Evolutionary conservation across 64 coral and sea anemone species (phyloP).

Genomic region (Pocillopora damicornis): DNA sequence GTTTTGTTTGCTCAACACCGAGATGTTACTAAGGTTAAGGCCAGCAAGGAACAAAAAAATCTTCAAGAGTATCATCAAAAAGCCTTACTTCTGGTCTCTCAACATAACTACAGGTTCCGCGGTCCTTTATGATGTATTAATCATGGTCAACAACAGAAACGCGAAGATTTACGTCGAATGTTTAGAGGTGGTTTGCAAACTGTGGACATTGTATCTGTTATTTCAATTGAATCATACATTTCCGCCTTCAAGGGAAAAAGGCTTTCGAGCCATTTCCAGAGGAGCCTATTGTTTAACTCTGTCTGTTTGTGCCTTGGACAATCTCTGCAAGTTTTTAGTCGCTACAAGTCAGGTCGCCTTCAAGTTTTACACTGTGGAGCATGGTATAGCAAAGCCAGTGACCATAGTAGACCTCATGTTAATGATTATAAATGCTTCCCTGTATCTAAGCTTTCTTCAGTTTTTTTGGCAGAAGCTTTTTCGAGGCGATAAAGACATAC

Average conservation of each 20-base stretch:
- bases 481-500: constrained; percentile 52
- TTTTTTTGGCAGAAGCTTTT: constrained; percentile 85
- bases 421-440: constrained; percentile 51
- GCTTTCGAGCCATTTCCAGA: constrained; percentile 14
- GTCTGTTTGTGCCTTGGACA: constrained; percentile 59
- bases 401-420: constrained; percentile 37
- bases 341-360: constrained; percentile 50
- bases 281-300: constrained; percentile 37
- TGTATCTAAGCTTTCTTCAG: constrained; percentile 64
- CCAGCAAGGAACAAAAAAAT: background rate
- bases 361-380: constrained; percentile 60
- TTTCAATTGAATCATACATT: constrained; percentile 66
- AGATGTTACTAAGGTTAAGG: background rate
- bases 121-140: constrained; percentile 55
- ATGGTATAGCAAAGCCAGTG: background rate
- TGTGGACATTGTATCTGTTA: constrained; percentile 34
- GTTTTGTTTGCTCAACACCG: constrained; percentile 17
- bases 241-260: constrained; percentile 18
- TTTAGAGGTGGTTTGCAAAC: constrained; percentile 37
- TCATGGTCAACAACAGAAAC: constrained; percentile 5
- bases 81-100: constrained; percentile 70
- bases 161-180: constrained; percentile 16
- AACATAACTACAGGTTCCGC: constrained; percentile 27
- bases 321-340: constrained; percentile 54
- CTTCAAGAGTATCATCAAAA: constrained; percentile 12